A percentile compares a stretch with the other conserved stretches of the same genome.
phyloP scores from a whole-genome alignment of 2,888 invertebrate genomes.

The Perizoma flavofasciatum region DNA sequence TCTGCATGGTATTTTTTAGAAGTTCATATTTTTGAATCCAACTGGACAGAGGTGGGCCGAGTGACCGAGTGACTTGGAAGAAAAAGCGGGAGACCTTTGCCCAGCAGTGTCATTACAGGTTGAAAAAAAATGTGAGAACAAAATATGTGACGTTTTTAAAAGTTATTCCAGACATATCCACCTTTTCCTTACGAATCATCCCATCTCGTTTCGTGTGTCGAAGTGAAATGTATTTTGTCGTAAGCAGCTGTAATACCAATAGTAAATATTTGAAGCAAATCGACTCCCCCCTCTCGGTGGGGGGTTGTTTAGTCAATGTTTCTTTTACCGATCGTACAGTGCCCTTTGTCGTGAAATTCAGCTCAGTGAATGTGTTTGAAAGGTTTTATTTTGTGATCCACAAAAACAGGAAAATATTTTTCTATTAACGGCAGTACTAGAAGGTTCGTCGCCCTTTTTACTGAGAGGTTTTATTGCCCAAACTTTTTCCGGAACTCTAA shows the following conservation, averaged over 20 bases:
- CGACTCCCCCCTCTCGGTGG: slow-evolving; percentile 29
- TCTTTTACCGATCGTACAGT: slow-evolving; percentile 26
- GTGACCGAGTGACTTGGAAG: no score
- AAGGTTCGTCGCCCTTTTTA: no score
- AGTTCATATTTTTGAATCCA: no score
- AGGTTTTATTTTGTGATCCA: slow-evolving; percentile 15
- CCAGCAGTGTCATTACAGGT: no score
- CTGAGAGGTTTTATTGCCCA: no score
- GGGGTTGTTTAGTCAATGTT: slow-evolving; percentile 39
- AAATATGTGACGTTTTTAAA: no score
- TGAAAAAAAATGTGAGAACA: no score
- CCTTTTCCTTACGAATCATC: slow-evolving; percentile 18
- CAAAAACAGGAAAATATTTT: not conserved
- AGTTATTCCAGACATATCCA: slow-evolving; percentile 17
- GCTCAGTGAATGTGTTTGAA: slow-evolving; percentile 22
- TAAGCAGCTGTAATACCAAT: slow-evolving; percentile 48
- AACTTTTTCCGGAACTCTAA: no score
- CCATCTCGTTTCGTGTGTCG: slow-evolving; percentile 31
- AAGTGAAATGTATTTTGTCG: slow-evolving; percentile 46
- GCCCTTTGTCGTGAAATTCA: slow-evolving; percentile 27
- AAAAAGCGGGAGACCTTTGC: no score
- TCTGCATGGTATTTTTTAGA: no score
- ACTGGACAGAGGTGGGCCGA: no score
- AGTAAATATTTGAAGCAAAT: slow-evolving; percentile 50
- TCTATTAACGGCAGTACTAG: no score